These are phyloP conservation scores for Embiotoca jacksoni DNA, from an alignment of 2,113 vertebrate genomes.

Conservation along the genomic window DNA sequence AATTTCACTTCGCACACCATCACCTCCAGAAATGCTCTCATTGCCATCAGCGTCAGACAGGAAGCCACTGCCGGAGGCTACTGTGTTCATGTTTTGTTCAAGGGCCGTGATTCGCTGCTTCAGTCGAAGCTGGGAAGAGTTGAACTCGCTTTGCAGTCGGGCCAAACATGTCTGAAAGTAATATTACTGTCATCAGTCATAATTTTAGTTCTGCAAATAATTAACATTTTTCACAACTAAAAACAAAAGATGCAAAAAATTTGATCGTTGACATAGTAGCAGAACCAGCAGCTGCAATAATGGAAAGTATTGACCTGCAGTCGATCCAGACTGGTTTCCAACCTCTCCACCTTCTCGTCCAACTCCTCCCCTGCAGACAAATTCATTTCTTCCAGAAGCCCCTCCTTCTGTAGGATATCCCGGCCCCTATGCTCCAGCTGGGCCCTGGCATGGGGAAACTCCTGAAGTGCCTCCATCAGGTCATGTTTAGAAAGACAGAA, in stretches of 20 bases:
- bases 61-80: conserved; percentile 84
- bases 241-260: not conserved
- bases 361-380: conserved; percentile 82
- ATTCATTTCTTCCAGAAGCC: conserved; percentile 91
- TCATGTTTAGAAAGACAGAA: conserved; percentile 98
- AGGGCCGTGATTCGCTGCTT: conserved; percentile 90
- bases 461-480: conserved; percentile 94
- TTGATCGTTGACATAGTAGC: not conserved
- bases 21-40: conserved; percentile 80
- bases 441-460: conserved; percentile 95
- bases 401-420: conserved; percentile 95
- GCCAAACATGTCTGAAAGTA: conserved; percentile 83
- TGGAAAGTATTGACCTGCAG: conserved; percentile 77
- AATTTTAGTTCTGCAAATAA: too few relatives aligned
- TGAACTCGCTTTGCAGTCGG: conserved; percentile 90
- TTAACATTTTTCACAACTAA: not conserved
- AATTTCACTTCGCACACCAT: conserved; percentile 76
- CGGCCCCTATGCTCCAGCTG: conserved; percentile 93
- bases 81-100: conserved; percentile 82
- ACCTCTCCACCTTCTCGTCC: conserved; percentile 90
- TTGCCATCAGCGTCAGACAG: conserved; percentile 86
- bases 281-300: not conserved
- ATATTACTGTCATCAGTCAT: not conserved
- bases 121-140: conserved; percentile 88
- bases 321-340: conserved; percentile 89